Evolutionary conservation across 2,113 vertebrate species (phyloP).

Genomic region (Upupa epops): DNA sequence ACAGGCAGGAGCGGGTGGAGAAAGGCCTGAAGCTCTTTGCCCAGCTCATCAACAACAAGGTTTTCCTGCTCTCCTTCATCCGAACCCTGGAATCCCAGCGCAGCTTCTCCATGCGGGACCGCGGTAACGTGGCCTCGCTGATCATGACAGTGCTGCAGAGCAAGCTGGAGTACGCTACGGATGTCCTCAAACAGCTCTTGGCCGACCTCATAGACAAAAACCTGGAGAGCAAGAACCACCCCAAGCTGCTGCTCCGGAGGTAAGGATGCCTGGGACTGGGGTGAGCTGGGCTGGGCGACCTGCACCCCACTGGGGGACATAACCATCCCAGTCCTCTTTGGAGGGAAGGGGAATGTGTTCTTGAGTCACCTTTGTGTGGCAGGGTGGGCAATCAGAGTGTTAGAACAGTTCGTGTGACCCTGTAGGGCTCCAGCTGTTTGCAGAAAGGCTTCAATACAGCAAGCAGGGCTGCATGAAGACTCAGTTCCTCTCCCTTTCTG

Average conservation of each 20-base stretch:
- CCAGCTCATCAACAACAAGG: constrained; percentile 98
- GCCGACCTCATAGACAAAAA: constrained; percentile 98
- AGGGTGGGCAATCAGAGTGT: background rate
- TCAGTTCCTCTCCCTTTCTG: background rate
- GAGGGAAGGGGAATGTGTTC: background rate
- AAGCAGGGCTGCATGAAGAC: background rate
- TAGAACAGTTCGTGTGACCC: fast-evolving
- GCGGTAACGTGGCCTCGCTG: constrained; percentile 94
- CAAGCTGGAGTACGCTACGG: constrained; percentile 96
- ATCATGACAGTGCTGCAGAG: constrained; percentile 97
- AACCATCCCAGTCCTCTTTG: fast-evolving
- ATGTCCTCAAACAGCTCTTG: constrained; percentile 95
- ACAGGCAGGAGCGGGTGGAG: constrained; percentile 94
- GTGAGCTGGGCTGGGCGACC: background rate
- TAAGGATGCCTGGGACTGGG: constrained; percentile 29
- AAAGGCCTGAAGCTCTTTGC: constrained; percentile 96
- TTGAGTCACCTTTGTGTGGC: background rate
- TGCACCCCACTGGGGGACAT: background rate
- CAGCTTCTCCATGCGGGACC: constrained; percentile 97
- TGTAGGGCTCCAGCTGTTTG: background rate
- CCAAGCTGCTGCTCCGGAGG: constrained; percentile 95
- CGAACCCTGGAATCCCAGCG: constrained; percentile 94
- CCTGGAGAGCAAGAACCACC: constrained; percentile 98
- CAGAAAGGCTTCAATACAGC: background rate
- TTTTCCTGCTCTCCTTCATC: constrained; percentile 94